These are phyloP conservation scores for Gavia stellata DNA, from an alignment of 2,113 vertebrate genomes.

Conservation along the genomic window DNA sequence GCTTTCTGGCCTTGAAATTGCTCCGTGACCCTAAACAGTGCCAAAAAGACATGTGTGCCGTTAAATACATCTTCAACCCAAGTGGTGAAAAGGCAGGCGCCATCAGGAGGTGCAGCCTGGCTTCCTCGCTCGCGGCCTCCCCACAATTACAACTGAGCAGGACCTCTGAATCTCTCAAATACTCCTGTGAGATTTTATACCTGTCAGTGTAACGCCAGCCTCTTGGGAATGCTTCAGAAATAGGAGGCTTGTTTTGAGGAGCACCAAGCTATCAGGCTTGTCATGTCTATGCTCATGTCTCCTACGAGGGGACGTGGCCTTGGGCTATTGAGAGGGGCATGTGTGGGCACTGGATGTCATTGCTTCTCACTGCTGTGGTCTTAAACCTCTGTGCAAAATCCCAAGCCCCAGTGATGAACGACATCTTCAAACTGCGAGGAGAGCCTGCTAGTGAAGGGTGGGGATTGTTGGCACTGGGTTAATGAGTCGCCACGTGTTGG, in stretches of 20 bases:
- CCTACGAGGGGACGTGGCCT: fast-evolving
- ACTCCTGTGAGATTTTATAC: not conserved
- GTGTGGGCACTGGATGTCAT: not conserved
- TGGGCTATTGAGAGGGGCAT: not conserved
- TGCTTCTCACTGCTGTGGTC: fast-evolving
- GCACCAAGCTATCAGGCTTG: not conserved
- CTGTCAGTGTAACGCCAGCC: not conserved
- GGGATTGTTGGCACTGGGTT: not conserved
- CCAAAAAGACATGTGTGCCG: not conserved
- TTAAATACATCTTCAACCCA: not conserved
- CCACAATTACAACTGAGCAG: not conserved
- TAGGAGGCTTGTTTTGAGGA: not conserved
- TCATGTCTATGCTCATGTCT: not conserved
- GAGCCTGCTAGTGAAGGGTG: not conserved
- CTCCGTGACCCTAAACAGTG: not conserved
- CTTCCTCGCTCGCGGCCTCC: not conserved
- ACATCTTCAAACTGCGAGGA: not conserved
- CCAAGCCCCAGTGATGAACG: not conserved
- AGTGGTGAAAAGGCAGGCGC: not conserved
- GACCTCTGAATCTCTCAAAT: not conserved
- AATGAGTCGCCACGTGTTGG: not conserved
- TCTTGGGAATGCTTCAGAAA: not conserved
- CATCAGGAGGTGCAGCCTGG: not conserved
- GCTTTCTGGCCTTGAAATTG: not conserved
- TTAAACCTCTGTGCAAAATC: not conserved